Evolutionary conservation across 2,797 vertebrate species (phyloP).

Genomic region (Chaetophractus vellerosus): DNA sequence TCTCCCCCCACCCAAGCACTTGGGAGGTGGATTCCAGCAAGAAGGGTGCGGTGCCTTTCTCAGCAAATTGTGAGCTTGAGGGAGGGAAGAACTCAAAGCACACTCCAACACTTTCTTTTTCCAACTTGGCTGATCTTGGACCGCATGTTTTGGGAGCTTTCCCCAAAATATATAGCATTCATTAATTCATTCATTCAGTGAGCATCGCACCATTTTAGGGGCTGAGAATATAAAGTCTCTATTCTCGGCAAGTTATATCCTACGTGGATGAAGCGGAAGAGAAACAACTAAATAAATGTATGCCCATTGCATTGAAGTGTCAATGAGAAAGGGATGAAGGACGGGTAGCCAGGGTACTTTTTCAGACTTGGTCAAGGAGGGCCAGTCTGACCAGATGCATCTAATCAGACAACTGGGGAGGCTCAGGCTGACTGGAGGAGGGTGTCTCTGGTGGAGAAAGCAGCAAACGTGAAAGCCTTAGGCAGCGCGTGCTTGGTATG

Average conservation of each 20-base stretch:
- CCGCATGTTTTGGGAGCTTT: neutral
- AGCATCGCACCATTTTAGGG: neutral
- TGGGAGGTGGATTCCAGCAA: neutral
- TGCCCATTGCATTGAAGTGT: neutral
- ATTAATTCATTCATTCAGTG: neutral
- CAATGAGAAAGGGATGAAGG: neutral
- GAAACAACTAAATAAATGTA: neutral
- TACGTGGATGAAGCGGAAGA: neutral
- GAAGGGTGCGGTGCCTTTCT: accelerated
- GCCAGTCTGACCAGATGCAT: accelerated
- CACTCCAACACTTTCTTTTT: neutral
- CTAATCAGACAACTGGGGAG: neutral
- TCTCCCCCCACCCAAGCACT: too few species aligned
- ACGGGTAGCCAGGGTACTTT: accelerated
- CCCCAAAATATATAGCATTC: neutral
- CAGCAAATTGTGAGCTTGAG: neutral
- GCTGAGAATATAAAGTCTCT: neutral
- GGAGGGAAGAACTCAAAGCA: neutral
- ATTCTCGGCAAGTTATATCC: neutral
- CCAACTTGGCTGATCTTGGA: neutral
- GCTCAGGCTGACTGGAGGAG: too few species aligned
- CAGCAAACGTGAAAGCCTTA: accelerated
- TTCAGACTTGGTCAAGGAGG: neutral
- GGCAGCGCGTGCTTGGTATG: too few species aligned
- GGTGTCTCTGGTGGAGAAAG: neutral